phyloP scores from a whole-genome alignment of 2,797 vertebrate species.

The Aplochiton taeniatus region DNA sequence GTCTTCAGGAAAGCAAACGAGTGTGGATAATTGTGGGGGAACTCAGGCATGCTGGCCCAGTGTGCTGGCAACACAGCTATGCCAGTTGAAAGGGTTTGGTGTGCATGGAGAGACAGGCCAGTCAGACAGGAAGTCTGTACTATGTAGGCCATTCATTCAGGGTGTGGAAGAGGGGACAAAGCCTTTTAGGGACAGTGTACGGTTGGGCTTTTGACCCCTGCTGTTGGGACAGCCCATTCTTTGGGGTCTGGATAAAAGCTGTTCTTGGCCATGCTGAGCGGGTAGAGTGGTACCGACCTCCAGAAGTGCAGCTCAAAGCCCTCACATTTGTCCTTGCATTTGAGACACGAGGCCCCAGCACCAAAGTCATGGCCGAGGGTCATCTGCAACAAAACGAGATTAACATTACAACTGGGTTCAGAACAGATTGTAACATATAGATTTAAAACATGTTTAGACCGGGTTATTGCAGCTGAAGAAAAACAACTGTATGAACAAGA shows the following conservation, averaged over 20 bases:
- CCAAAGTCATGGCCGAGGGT: slow-evolving; percentile 95
- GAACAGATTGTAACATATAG: too few species aligned
- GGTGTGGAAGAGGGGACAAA: background rate
- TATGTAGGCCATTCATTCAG: background rate
- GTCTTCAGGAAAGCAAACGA: slow-evolving; percentile 38
- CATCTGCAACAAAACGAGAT: slow-evolving; percentile 76
- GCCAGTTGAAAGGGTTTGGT: background rate
- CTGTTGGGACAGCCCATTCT: slow-evolving; percentile 23
- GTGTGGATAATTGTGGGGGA: slow-evolving; percentile 25
- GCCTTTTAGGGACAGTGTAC: slow-evolving; percentile 11
- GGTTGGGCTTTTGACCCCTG: slow-evolving; percentile 18
- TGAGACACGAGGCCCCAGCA: slow-evolving; percentile 91
- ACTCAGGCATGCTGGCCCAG: background rate
- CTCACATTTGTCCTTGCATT: slow-evolving; percentile 96
- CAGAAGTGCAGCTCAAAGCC: slow-evolving; percentile 98
- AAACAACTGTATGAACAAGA: too few species aligned
- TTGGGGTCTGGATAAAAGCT: slow-evolving; percentile 13
- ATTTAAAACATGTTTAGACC: too few species aligned
- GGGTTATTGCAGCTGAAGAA: too few species aligned
- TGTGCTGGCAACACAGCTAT: background rate
- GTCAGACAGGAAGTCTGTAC: background rate
- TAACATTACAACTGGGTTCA: background rate
- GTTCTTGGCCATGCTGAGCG: background rate
- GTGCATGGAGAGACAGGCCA: background rate
- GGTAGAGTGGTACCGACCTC: slow-evolving; percentile 81